Evolutionary conservation across 2,888 invertebrate species (phyloP).

Genomic region (Lamproptera curius): DNA sequence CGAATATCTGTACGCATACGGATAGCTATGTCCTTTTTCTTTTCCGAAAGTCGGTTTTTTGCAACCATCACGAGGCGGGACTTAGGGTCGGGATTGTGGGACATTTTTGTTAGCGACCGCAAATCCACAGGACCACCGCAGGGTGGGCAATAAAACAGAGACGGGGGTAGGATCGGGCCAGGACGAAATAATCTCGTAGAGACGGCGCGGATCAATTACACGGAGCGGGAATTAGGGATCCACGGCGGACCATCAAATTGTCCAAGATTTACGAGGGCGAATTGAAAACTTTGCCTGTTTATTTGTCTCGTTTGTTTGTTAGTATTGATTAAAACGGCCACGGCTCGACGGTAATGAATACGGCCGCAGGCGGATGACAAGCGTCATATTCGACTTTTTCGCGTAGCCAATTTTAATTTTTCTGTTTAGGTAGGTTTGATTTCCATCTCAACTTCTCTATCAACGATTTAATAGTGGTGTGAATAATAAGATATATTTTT

Average conservation of each 20-base stretch:
- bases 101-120: constrained; percentile 31
- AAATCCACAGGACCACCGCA: constrained; percentile 31
- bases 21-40: too few relatives aligned
- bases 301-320: constrained; percentile 16
- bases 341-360: neutral
- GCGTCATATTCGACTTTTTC: neutral
- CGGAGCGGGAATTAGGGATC: constrained; percentile 41
- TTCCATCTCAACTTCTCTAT: too few relatives aligned
- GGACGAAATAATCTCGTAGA: constrained; percentile 48
- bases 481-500: too few relatives aligned
- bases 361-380: neutral
- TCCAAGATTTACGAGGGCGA: constrained; percentile 43
- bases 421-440: too few relatives aligned
- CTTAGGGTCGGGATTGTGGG: constrained; percentile 31
- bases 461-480: too few relatives aligned
- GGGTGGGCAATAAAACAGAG: constrained; percentile 38
- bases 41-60: too few relatives aligned
- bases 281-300: constrained; percentile 33
- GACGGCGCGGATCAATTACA: constrained; percentile 46
- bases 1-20: too few relatives aligned
- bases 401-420: constrained; percentile 18
- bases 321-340: constrained; percentile 1
- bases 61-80: too few relatives aligned
- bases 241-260: constrained; percentile 41
- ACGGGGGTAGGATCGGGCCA: constrained; percentile 37